Evolutionary conservation across 1,140 invertebrate genomes (phyloP).

Genomic region (Macrobrachium nipponense): DNA sequence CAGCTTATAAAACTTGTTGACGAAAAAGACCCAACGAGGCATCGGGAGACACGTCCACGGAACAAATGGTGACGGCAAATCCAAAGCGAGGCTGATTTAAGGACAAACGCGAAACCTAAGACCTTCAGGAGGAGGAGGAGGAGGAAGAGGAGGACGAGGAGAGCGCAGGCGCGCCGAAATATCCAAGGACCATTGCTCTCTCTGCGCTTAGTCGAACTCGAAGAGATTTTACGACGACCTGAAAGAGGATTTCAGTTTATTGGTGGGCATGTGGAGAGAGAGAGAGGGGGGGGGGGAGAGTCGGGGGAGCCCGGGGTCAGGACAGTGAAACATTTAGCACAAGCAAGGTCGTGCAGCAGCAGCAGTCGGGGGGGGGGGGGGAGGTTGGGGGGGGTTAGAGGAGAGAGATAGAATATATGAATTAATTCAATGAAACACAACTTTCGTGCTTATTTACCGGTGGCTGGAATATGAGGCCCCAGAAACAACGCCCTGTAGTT

Average conservation of each 20-base stretch:
- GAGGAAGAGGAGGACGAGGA: slow-evolving; percentile 9
- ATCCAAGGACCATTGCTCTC: background rate
- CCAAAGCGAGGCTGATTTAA: too few species aligned
- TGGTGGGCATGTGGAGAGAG: background rate
- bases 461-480: too few species aligned
- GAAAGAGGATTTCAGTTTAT: background rate
- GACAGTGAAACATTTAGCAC: background rate
- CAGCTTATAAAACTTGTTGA: too few species aligned
- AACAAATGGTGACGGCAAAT: too few species aligned
- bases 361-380: background rate
- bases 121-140: background rate
- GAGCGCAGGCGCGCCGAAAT: background rate
- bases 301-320: background rate
- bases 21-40: too few species aligned
- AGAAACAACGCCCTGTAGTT: too few species aligned
- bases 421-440: background rate
- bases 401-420: background rate
- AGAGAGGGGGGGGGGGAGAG: background rate
- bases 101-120: background rate
- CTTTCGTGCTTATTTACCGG: too few species aligned
- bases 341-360: too few species aligned
- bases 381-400: too few species aligned
- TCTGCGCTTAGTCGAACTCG: background rate
- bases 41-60: too few species aligned
- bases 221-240: background rate